A percentile compares a stretch with the other conserved stretches of the same genome.
phyloP scores from a whole-genome alignment of 2,797 vertebrate species.

The Galaxias olidus region DNA sequence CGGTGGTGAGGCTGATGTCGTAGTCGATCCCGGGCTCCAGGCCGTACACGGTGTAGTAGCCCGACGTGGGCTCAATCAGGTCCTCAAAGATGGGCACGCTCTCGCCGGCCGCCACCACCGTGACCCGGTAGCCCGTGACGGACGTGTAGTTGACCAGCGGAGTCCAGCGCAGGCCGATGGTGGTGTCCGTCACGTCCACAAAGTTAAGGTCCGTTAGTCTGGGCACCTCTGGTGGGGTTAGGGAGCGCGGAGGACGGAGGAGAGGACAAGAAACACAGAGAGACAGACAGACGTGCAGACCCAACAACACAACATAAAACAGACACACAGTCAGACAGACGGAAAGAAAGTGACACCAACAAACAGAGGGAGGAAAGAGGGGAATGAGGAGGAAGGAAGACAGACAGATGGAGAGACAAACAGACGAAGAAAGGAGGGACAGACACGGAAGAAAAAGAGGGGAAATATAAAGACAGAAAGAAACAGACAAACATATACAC shows the following conservation, averaged over 20 bases:
- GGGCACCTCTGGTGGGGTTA: conserved; percentile 87
- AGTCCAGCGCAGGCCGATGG: conserved; percentile 93
- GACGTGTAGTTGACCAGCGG: conserved; percentile 88
- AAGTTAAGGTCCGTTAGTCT: conserved; percentile 93
- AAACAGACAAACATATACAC: no score
- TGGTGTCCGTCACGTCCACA: conserved; percentile 92
- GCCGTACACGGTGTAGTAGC: conserved; percentile 91
- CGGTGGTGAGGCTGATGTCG: conserved; percentile 93
- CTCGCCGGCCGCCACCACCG: conserved; percentile 91
- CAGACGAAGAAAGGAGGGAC: background rate
- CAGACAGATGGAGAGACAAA: conserved; percentile 22
- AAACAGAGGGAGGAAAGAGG: conserved; percentile 10
- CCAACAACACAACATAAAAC: no score
- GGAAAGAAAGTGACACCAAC: conserved; percentile 31
- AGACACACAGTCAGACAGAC: no score
- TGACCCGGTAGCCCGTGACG: conserved; percentile 95
- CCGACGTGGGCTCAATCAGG: conserved; percentile 84
- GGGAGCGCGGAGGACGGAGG: conserved; percentile 17
- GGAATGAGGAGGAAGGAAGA: conserved; percentile 12
- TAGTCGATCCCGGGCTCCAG: conserved; percentile 98
- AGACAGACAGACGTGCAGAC: conserved; percentile 9
- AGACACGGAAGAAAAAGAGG: background rate
- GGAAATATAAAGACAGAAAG: conserved; percentile 1
- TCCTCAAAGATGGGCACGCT: conserved; percentile 95
- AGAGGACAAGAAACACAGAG: conserved; percentile 32